phyloP scores from a whole-genome alignment of 2,797 vertebrate species.

The Sebastes vulpes region DNA sequence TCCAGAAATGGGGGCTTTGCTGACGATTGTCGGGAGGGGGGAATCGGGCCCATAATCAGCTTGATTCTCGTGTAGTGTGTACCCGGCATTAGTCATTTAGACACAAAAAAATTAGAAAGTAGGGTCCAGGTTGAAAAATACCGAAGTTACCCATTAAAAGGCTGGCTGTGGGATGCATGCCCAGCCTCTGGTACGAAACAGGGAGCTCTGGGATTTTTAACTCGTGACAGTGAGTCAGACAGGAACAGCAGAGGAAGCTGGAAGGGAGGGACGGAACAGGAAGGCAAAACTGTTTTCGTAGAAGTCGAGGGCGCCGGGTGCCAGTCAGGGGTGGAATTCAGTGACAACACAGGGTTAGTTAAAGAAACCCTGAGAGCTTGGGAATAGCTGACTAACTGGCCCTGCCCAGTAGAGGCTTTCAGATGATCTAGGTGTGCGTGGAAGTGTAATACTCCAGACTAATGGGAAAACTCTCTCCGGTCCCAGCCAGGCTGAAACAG shows the following conservation, averaged over 20 bases:
- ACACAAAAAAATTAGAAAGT: not conserved
- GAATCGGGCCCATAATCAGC: too few species aligned
- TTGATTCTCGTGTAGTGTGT: not conserved
- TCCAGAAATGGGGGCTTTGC: too few species aligned
- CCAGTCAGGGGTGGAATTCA: slow-evolving; percentile 18
- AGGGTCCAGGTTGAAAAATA: not conserved
- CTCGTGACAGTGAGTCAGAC: slow-evolving; percentile 74
- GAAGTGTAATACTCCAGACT: slow-evolving; percentile 27
- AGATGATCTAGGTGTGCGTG: slow-evolving; percentile 19
- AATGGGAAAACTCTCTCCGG: slow-evolving; percentile 28
- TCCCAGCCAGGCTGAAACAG: slow-evolving; percentile 59
- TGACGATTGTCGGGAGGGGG: too few species aligned
- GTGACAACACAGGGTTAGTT: slow-evolving; percentile 9
- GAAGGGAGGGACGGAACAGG: slow-evolving; percentile 72
- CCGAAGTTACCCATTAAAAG: not conserved
- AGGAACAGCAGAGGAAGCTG: slow-evolving; percentile 77
- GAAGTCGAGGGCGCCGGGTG: slow-evolving; percentile 57
- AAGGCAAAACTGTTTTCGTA: slow-evolving; percentile 67
- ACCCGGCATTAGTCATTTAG: not conserved
- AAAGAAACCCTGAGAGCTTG: not conserved
- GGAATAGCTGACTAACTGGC: slow-evolving; percentile 10
- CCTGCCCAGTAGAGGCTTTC: not conserved
- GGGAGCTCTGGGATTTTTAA: slow-evolving; percentile 59
- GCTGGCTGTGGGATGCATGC: slow-evolving; percentile 18
- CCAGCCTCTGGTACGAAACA: slow-evolving; percentile 24